Conservation (phyloP, 2,888 invertebrate species). For the Andrena chrysosceles region DNA sequence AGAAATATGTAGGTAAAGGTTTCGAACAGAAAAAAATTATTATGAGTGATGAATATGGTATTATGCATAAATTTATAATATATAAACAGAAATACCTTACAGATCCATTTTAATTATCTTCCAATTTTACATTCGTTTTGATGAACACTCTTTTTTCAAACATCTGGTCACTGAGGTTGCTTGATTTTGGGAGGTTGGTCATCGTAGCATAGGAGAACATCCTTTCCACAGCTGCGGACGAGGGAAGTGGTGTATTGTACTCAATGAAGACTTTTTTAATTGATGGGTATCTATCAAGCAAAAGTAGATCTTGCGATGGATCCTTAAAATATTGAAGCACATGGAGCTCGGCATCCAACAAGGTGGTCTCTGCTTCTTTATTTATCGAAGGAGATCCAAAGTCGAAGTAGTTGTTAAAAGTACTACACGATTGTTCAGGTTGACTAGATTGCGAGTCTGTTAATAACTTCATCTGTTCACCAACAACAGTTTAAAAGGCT, state of each 20-base stretch:
- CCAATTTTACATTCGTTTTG: background rate
- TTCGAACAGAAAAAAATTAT: too few species aligned
- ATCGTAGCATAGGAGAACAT: constrained; percentile 9
- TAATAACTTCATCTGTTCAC: background rate
- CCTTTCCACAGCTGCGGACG: background rate
- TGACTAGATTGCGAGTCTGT: background rate
- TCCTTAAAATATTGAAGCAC: constrained; percentile 12
- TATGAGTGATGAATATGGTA: too few species aligned
- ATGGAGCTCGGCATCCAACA: constrained; percentile 10
- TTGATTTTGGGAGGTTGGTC: constrained; percentile 6
- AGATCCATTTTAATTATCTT: background rate
- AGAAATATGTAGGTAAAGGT: too few species aligned
- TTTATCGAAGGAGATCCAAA: background rate
- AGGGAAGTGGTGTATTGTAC: constrained; percentile 6
- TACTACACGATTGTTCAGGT: background rate
- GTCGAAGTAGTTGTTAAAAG: background rate
- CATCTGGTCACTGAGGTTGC: constrained; percentile 8
- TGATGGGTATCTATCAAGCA: constrained; percentile 1
- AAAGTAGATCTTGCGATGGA: constrained; percentile 9
- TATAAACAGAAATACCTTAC: background rate
- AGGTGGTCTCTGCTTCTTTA: background rate
- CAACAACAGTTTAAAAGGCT: background rate
- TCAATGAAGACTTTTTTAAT: constrained; percentile 11
- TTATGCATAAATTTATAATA: too few species aligned
- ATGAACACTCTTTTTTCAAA: constrained; percentile 1